A percentile compares a stretch with the other conserved stretches of the same genome.
These are phyloP conservation scores for Rhabditoides inermis DNA, from an alignment of 2,888 invertebrate genomes.

Conservation along the genomic window DNA sequence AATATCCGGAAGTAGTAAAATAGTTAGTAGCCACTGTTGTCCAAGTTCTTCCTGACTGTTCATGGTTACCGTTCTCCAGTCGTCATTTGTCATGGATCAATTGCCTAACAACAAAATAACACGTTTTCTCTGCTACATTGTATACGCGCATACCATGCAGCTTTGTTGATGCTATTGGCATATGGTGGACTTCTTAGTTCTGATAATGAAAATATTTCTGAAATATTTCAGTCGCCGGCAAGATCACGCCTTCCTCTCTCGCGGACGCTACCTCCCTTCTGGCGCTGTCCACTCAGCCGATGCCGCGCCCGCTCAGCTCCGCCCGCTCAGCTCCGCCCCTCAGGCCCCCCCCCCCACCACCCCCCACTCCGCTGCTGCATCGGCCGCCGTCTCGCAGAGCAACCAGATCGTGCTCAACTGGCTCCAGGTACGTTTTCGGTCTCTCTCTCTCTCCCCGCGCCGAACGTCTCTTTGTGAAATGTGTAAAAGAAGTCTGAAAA, in stretches of 20 bases:
- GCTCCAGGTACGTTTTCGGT: constrained; percentile 43
- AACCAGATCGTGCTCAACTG: constrained; percentile 52
- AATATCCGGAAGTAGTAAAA: background rate
- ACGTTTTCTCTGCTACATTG: too few relatives aligned
- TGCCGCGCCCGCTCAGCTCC: constrained; percentile 8
- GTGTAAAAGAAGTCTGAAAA: background rate
- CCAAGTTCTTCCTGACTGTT: too few relatives aligned
- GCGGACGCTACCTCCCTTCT: constrained; percentile 49
- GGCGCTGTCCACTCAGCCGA: constrained; percentile 38
- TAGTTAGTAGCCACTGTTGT: too few relatives aligned
- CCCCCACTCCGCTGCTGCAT: constrained; percentile 19
- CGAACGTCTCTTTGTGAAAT: background rate
- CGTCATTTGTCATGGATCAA: too few relatives aligned
- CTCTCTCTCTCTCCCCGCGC: constrained; percentile 6
- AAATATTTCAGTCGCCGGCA: background rate
- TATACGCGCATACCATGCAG: too few relatives aligned
- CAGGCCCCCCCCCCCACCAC: background rate
- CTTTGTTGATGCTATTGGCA: too few relatives aligned
- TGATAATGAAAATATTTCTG: too few relatives aligned
- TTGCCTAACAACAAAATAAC: too few relatives aligned
- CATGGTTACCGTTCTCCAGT: too few relatives aligned
- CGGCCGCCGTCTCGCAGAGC: constrained; percentile 41
- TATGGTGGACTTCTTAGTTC: too few relatives aligned
- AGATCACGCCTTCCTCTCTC: constrained; percentile 30
- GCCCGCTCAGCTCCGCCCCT: constrained; percentile 16